Evolutionary conservation across 2,888 invertebrate species (phyloP), one percentile per base, ranked within the genome.

Genomic region (Noctua janthina): DNA sequence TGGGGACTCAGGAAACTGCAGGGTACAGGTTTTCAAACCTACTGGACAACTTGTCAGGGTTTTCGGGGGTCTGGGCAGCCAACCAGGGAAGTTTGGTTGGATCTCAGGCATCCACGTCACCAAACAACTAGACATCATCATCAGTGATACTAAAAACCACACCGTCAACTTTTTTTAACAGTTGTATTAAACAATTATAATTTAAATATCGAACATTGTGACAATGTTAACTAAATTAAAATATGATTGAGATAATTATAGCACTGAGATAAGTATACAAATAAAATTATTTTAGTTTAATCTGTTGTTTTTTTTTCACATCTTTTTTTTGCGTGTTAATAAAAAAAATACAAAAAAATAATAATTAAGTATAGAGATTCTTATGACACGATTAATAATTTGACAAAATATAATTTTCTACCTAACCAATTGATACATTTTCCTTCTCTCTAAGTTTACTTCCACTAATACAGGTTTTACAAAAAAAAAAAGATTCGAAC

Each of bases 1-100:
- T 0, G 98, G 98, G 0, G 98, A 98, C 92, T 98, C 98, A 1
- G 98, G 98, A 0, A 98, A 98, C 92, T 98, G 98, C 64, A 96
- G 98, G 10, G 97, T 98, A 0, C 98, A 98, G 93, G 97, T 98
- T 15, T 98, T 98, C 92, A 97, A 98, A 81, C 97, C 97, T 0
- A 97, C 98, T 79, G 98, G 98, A 8, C 97, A 97, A 78, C 97
- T 98, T 79, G 97, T 98, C 8, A 97, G 98, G 85, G 97, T 97
- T 39, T 98, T 98, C 90, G 98, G 98, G 0, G 96, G 97, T 0
- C 88, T 94, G 39, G 97, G 96, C 46, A 94, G 92, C 0, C 95
- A 95, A 73, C 93, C 95, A 1, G 96, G 97, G 1, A 97, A 97
- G 86, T 98, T 98, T 86, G 97, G 97, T 7, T 98, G 98, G 98